Percentiles rank a stretch among this genome's conserved stretches.
phyloP scores from a whole-genome alignment of 1,140 invertebrate species.

The Drosophila jambulina region DNA sequence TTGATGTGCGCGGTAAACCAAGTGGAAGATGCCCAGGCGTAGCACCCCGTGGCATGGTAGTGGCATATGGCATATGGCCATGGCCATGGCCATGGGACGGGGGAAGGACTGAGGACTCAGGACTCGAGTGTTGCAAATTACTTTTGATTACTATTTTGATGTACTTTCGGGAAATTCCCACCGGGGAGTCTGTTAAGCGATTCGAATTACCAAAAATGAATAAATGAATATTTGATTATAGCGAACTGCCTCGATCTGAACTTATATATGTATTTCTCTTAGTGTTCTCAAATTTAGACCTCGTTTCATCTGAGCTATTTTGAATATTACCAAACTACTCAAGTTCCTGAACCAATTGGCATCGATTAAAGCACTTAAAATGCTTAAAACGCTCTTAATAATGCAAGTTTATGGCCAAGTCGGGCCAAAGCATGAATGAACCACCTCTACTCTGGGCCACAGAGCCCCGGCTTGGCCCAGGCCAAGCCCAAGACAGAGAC shows the following conservation, averaged over 20 bases:
- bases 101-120: slow-evolving; percentile 29
- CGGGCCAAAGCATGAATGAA: slow-evolving; percentile 50
- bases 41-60: slow-evolving; percentile 63
- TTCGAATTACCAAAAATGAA: slow-evolving; percentile 70
- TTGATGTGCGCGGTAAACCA: slow-evolving; percentile 83
- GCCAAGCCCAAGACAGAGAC: slow-evolving; percentile 33
- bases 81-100: slow-evolving; percentile 31
- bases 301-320: neutral
- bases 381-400: slow-evolving; percentile 34
- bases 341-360: slow-evolving; percentile 4
- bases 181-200: slow-evolving; percentile 56
- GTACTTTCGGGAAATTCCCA: slow-evolving; percentile 70
- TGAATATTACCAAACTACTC: neutral
- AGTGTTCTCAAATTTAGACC: neutral
- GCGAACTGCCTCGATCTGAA: neutral
- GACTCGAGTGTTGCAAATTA: slow-evolving; percentile 65
- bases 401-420: slow-evolving; percentile 34
- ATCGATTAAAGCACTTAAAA: slow-evolving; percentile 12
- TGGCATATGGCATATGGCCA: slow-evolving; percentile 65
- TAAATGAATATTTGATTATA: slow-evolving; percentile 60
- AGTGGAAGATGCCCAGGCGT: slow-evolving; percentile 60
- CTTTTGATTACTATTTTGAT: slow-evolving; percentile 82
- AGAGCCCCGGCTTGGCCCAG: slow-evolving; percentile 10
- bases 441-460: slow-evolving; percentile 8
- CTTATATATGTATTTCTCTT: neutral